A percentile compares a stretch with the other conserved stretches of the same genome.
These are phyloP conservation scores for Chrysolina haemoptera DNA, from an alignment of 2,888 invertebrate genomes.

Conservation along the genomic window DNA sequence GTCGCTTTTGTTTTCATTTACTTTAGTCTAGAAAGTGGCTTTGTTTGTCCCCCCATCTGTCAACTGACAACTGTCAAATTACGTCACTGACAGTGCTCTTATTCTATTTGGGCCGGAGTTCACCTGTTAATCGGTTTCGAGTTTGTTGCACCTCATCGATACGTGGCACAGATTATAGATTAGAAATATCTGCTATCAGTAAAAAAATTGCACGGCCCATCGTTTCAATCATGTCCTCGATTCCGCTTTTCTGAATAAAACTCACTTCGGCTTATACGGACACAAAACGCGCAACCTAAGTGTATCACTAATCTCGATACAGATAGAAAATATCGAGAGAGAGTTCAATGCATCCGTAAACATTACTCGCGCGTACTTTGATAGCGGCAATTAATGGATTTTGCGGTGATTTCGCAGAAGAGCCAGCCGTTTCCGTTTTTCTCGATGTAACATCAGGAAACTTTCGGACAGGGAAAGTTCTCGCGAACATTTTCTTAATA, in stretches of 20 bases:
- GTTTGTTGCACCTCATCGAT: too few species aligned
- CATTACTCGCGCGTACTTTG: neutral
- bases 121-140: too few species aligned
- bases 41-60: too few species aligned
- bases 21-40: too few species aligned
- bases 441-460: slow-evolving; percentile 12
- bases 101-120: too few species aligned
- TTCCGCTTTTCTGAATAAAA: slow-evolving; percentile 4
- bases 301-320: slow-evolving; percentile 38
- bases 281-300: slow-evolving; percentile 13
- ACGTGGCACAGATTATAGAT: too few species aligned
- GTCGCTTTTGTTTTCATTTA: too few species aligned
- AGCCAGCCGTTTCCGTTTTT: neutral
- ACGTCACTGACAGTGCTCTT: too few species aligned
- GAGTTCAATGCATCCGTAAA: slow-evolving; percentile 33
- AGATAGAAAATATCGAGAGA: slow-evolving; percentile 31
- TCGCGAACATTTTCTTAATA: neutral
- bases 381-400: neutral
- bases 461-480: neutral
- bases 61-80: too few species aligned
- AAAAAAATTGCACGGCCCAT: too few species aligned
- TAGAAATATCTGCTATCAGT: too few species aligned
- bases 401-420: slow-evolving; percentile 1
- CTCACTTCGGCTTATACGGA: slow-evolving; percentile 6
- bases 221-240: neutral